Base-by-base conservation (phyloP, 2,113 vertebrate genomes). In the Anser brachyrhynchus region DNA sequence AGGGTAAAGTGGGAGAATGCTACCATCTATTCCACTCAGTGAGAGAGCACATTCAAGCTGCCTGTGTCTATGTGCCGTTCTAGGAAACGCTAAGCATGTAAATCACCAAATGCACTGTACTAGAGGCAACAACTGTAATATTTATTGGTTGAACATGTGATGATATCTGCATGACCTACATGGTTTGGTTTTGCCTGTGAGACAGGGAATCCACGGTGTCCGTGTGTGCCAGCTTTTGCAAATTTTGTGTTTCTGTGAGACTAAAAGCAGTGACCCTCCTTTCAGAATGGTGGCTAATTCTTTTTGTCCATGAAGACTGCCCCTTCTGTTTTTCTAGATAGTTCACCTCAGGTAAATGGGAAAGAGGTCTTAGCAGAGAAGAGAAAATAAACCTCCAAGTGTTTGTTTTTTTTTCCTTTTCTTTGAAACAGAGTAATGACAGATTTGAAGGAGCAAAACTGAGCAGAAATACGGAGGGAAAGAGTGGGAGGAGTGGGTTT, bases 361-460 rank as follows among this genome's bases (percentile, higher is more conserved):
- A 72, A 80, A 84, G 4, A 57, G 2, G 2, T 57, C 25, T 75
- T 73, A 77, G 8, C 8, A 93, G 8, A 81, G 25, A 84, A 83
- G 19, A 28, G 19, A 93, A 83, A 86, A 86, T 37, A 78, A 86
- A 74, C 4, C 14, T 86, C 22, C 41, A 64, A 64, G 1, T 72
- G 12, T 49, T 25, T 1, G 1, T 11, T 10, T 37, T 84, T 13
- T 57, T 25, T 1, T 1, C 8, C 7, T 13, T 37, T 59, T 73
- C 57, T 67, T 4, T 6, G 67, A 76, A 94, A 67, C 10, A 55
- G 20, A 35, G 11, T 49, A 87, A 71, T 22, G 16, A 73, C 43
- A 46, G 54, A 44, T 86, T 88, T 73, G 22, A 72, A 88, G 44
- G 41, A 90, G 21, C 6, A 62, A 83, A 59, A 62, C 18, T 22